A percentile compares a stretch with the other conserved stretches of the same genome.
These are phyloP conservation scores for Mustelus asterias DNA, from an alignment of 2,113 vertebrate genomes.

Conservation along the genomic window DNA sequence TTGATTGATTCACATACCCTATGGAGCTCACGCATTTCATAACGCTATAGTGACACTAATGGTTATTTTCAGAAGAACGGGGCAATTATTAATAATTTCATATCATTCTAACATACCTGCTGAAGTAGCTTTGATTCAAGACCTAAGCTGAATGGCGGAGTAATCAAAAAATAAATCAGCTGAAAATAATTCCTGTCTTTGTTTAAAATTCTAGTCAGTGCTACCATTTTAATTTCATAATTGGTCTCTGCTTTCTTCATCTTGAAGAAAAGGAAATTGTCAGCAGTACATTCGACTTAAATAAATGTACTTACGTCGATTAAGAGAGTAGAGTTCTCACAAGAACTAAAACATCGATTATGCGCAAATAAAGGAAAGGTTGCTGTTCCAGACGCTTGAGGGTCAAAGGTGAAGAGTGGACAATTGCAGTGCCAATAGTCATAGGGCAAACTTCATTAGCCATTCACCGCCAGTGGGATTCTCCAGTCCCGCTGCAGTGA, in stretches of 20 bases:
- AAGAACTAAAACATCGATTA: not conserved
- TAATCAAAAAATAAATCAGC: not conserved
- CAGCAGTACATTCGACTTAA: not conserved
- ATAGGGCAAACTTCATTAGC: too few species aligned
- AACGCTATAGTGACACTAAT: not conserved
- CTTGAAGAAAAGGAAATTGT: not conserved
- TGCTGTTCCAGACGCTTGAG: not conserved
- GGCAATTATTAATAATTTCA: not conserved
- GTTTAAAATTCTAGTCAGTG: not conserved
- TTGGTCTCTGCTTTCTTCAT: not conserved
- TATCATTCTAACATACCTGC: not conserved
- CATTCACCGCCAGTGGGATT: too few species aligned
- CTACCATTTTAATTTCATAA: not conserved
- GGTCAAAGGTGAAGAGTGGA: not conserved
- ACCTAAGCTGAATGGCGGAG: not conserved
- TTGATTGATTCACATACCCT: not conserved
- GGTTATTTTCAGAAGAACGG: constrained; percentile 15
- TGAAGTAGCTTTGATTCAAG: not conserved
- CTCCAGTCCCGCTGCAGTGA: too few species aligned
- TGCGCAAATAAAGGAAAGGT: not conserved
- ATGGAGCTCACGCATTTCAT: too few species aligned
- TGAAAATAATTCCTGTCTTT: not conserved
- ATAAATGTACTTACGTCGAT: not conserved
- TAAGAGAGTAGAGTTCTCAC: not conserved
- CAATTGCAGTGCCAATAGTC: not conserved